Conservation (phyloP, 2,888 invertebrate genomes). For the Macrosiphum euphorbiae region DNA sequence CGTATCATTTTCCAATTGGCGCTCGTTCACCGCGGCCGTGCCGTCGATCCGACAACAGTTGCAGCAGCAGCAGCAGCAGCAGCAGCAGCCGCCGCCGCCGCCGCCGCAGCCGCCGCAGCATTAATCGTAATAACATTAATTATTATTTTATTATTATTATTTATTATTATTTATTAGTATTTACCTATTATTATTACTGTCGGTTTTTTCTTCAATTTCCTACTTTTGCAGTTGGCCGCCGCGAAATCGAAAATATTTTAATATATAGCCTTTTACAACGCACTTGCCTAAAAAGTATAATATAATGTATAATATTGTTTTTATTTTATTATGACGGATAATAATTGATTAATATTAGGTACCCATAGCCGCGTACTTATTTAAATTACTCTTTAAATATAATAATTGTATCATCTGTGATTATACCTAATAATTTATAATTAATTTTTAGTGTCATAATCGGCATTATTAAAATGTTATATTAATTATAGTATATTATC, state of each 20-base stretch:
- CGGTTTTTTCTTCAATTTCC: not conserved
- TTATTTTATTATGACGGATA: not conserved
- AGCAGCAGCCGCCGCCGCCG: not conserved
- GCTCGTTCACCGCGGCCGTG: slow-evolving; percentile 25
- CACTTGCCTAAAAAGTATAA: not conserved
- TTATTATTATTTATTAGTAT: not conserved
- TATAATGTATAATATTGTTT: not conserved
- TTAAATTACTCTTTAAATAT: not conserved
- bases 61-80: not conserved
- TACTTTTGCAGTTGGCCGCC: not conserved
- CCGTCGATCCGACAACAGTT: slow-evolving; percentile 23
- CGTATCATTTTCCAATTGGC: slow-evolving; percentile 62
- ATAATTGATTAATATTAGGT: not conserved
- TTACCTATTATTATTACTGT: not conserved
- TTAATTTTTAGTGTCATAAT: not conserved
- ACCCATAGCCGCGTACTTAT: not conserved
- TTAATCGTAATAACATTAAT: not conserved
- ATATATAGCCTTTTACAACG: not conserved
- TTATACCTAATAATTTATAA: too few relatives aligned
- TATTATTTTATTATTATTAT: not conserved
- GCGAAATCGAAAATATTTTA: not conserved
- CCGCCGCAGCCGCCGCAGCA: not conserved
- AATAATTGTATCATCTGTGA: not conserved
- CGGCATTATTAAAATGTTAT: not conserved
- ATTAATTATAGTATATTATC: not conserved